phyloP scores from a whole-genome alignment of 2,797 vertebrate species.

The Pantherophis alleghaniensis region DNA sequence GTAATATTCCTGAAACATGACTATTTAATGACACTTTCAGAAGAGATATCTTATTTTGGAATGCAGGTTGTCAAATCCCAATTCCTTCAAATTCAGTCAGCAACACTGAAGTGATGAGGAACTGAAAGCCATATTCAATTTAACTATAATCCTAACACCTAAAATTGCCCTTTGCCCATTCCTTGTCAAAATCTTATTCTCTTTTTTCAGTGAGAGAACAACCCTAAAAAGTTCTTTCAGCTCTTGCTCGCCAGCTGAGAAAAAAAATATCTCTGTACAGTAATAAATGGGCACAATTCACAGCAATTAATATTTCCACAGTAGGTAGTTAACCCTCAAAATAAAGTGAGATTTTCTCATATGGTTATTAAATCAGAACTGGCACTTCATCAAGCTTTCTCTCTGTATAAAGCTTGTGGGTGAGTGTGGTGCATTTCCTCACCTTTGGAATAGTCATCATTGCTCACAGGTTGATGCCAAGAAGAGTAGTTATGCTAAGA shows the following conservation, averaged over 20 bases:
- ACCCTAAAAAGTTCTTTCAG: slow-evolving; percentile 4
- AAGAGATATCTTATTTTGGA: background rate
- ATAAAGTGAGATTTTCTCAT: slow-evolving; percentile 36
- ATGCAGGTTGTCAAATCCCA: fast-evolving
- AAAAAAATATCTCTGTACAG: slow-evolving; percentile 20
- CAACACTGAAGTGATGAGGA: background rate
- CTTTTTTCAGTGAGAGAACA: background rate
- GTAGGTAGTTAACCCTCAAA: slow-evolving; percentile 59
- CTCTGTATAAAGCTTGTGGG: background rate
- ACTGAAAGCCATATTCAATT: background rate
- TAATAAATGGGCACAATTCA: slow-evolving; percentile 52
- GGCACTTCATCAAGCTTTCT: slow-evolving; percentile 18
- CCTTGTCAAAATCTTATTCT: background rate
- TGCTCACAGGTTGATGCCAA: slow-evolving; percentile 13
- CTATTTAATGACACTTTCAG: background rate
- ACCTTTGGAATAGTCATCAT: slow-evolving; percentile 13
- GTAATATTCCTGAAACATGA: background rate
- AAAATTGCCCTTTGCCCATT: background rate
- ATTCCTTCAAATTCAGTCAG: background rate
- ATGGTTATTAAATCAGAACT: slow-evolving; percentile 33
- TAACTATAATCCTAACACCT: background rate
- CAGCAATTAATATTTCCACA: slow-evolving; percentile 59
- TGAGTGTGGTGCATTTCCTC: background rate
- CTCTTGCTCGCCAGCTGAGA: background rate
- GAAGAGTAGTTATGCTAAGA: slow-evolving; percentile 4